phyloP scores from a whole-genome alignment of 2,888 invertebrate genomes.

The Vanessa cardui region DNA sequence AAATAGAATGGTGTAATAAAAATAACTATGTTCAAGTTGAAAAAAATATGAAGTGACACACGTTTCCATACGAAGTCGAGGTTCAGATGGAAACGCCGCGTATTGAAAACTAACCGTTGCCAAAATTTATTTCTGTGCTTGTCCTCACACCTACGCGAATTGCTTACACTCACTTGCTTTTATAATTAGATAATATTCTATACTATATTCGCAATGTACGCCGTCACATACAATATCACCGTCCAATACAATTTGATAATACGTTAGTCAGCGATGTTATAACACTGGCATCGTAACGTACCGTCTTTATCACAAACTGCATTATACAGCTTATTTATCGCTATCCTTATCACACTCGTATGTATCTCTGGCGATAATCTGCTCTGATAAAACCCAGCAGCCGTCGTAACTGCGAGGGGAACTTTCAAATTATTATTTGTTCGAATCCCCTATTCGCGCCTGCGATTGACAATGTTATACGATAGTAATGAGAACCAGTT shows the following conservation, averaged over 20 bases:
- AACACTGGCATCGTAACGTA: conserved; percentile 8
- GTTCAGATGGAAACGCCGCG: conserved; percentile 24
- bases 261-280: conserved; percentile 6
- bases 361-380: conserved; percentile 63
- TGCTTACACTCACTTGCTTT: conserved; percentile 78
- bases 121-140: conserved; percentile 73
- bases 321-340: conserved; percentile 42
- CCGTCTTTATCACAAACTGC: conserved; percentile 35
- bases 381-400: conserved; percentile 61
- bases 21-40: conserved; percentile 19
- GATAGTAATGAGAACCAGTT: not conserved
- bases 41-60: conserved; percentile 25
- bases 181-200: conserved; percentile 77
- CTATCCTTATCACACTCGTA: conserved; percentile 52
- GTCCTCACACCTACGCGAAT: conserved; percentile 74
- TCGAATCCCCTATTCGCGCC: conserved; percentile 53
- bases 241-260: conserved; percentile 9
- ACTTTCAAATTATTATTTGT: conserved; percentile 62
- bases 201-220: conserved; percentile 56
- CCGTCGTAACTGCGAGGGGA: conserved; percentile 55
- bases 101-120: conserved; percentile 53
- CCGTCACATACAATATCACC: conserved; percentile 16
- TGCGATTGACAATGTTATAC: conserved; percentile 17
- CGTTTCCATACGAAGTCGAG: conserved; percentile 9
- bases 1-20: not conserved